Evolutionary conservation across 1,140 invertebrate species (phyloP), one percentile per base, ranked within the genome.

Genomic region (Bombus difficillimus): DNA sequence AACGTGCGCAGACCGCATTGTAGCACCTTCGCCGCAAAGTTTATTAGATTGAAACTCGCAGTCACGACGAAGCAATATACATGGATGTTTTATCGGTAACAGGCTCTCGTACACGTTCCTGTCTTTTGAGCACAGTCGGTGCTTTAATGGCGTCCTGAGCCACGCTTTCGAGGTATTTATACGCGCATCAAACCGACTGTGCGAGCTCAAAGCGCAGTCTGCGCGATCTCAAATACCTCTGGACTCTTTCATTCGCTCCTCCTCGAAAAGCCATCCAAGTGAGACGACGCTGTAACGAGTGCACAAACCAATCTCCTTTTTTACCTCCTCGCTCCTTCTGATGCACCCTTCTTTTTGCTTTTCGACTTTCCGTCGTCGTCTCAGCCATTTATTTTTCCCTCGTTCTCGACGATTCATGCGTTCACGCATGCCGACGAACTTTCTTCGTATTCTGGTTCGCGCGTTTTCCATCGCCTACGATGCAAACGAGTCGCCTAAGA

Each of bases 401-500:
- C 37, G 9, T 10, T 8, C 69, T 22, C 47, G 47, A 22, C 47
- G 47, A 53, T 53, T 53, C 47, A 53, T 53, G 47, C 8, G 47
- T 53, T 53, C 47, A 88, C 77, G 76, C 87, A 85, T 32, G 39
- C 53, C 69, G 39, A 5, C 34, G n/a, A 68, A 81, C 71, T 89
- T 90, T 87, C 88, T 86, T 85, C 32, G 64, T 39, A 71, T 86
- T 69, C 79, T 76, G 64, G 53, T 62, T 79, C 88, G 77, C 80
- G 82, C 80, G 90, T 91, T 91, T 43, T 22, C 64, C 22, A 34
- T 53, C 90, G 83, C 85, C 85, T 88, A 87, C 88, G 82, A 92
- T 91, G 88, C 89, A 92, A 93, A 93, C 89, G 86, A 89, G 92
- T 88, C 88, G 89, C 88, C 75, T 86, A 88, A 88, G 79, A 88